phyloP scores from a whole-genome alignment of 2,797 vertebrate species.

The Neostethus bicornis region DNA sequence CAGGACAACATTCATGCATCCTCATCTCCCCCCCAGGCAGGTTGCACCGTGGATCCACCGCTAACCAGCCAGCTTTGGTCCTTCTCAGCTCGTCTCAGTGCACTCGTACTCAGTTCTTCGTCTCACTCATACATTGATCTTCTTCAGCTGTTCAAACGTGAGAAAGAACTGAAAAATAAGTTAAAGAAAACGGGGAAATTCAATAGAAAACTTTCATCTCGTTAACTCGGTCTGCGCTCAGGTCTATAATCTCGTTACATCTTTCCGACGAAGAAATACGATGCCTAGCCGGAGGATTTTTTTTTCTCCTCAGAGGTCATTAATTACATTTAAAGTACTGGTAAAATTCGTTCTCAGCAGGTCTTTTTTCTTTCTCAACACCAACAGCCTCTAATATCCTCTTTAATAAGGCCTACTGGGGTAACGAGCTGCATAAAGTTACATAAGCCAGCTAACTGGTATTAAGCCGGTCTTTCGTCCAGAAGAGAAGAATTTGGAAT shows the following conservation, averaged over 20 bases:
- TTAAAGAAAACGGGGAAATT: constrained; percentile 53
- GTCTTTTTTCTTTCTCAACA: background rate
- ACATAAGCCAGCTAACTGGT: constrained; percentile 38
- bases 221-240: constrained; percentile 18
- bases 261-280: constrained; percentile 28
- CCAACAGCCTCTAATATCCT: background rate
- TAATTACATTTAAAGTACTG: constrained; percentile 21
- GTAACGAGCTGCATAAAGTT: constrained; percentile 28
- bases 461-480: constrained; percentile 29
- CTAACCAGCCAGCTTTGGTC: constrained; percentile 42
- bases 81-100: constrained; percentile 34
- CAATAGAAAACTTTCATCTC: background rate
- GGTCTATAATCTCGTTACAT: constrained; percentile 44
- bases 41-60: constrained; percentile 18
- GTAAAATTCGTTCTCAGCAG: constrained; percentile 4
- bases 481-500: constrained; percentile 11
- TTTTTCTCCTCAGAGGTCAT: constrained; percentile 4
- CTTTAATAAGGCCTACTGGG: constrained; percentile 4
- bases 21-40: background rate
- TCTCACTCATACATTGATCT: constrained; percentile 63
- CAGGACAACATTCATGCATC: constrained; percentile 8
- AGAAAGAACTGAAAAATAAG: constrained; percentile 75
- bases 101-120: constrained; percentile 7
- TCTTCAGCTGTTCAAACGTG: constrained; percentile 81
- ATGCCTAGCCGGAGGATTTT: background rate